Percentiles rank a stretch among this genome's conserved stretches.
Evolutionary conservation across 2,888 invertebrate species (phyloP).

Genomic region (Phoenoteleia sp.): DNA sequence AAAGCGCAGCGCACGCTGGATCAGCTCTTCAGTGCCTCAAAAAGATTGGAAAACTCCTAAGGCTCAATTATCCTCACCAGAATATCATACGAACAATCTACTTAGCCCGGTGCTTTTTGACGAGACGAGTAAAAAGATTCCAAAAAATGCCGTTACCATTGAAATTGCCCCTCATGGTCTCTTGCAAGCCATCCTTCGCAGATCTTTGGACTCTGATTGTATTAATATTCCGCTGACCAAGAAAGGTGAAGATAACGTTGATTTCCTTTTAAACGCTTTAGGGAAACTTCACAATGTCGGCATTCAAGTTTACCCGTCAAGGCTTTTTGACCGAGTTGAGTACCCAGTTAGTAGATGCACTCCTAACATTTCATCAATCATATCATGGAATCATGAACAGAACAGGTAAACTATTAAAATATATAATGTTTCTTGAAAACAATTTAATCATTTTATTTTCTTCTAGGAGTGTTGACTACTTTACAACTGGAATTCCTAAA

Average conservation of each 20-base stretch:
- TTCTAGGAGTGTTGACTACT: conserved; percentile 3
- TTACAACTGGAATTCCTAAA: no score
- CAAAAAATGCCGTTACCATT: conserved; percentile 93
- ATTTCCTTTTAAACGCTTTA: conserved; percentile 88
- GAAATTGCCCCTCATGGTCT: conserved; percentile 97
- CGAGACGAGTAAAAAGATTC: conserved; percentile 93
- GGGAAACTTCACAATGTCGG: conserved; percentile 88
- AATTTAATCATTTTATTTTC: no score
- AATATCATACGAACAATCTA: conserved; percentile 96
- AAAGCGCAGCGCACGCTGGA: no score
- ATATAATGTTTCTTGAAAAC: conserved; percentile 88
- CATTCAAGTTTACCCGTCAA: conserved; percentile 87
- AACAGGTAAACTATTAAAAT: conserved; percentile 89
- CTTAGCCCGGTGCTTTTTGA: conserved; percentile 91
- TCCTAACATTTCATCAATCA: conserved; percentile 87
- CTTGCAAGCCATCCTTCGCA: conserved; percentile 94
- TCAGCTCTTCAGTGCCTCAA: no score
- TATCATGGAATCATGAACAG: conserved; percentile 74
- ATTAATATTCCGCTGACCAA: conserved; percentile 93
- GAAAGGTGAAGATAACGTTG: conserved; percentile 89
- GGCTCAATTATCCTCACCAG: no score
- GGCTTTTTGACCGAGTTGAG: conserved; percentile 86
- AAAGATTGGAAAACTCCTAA: no score
- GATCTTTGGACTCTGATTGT: conserved; percentile 91
- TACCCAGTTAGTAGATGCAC: conserved; percentile 88